Base-by-base conservation (phyloP, 2,113 vertebrate genomes). In the Indicator maculatus region DNA sequence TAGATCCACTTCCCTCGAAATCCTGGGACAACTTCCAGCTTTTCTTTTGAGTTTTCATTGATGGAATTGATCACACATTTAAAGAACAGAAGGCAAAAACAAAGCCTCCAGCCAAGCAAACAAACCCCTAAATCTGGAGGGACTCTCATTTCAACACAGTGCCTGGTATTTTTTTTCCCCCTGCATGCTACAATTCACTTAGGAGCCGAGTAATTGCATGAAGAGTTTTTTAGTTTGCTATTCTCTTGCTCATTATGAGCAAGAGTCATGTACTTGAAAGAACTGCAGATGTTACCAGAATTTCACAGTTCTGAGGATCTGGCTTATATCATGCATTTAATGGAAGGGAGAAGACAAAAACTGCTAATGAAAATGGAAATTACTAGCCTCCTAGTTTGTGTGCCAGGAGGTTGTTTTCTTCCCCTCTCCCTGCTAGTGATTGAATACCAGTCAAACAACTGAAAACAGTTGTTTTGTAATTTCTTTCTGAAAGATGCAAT, bases 291-390 rank as follows among this genome's bases (percentile, higher is more conserved):
- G 41, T 91, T 94, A 59, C 65, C 33, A 45, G 64, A 90, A 93
- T 83, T 93, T 86, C 76, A 77, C 85, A 95, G 69, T 73, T 92
- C n/a, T 70, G 63, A 71, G 74, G 85, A 85, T 95, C 88, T 95
- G 93, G 88, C 80, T 91, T 88, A 56, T 67, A 72, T 84, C 31
- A 91, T 4, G 12, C 39, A 53, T 88, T 90, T 91, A 88, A 74
- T 16, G 86, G 82, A 64, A 77, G 58, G 45, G 33, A 74, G 93
- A 92, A 87, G 64, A 93, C 88, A 94, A 93, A 93, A 94, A 58
- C 50, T 91, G 89, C 72, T 81, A 88, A 95, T 72, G 50, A 86
- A 91, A 90, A 93, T 89, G 67, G 67, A 83, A 92, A 80, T 91
- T 41, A 81, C 30, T 50, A 76, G 83, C 73, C 56, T 90, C 53